phyloP scores from a whole-genome alignment of 2,113 vertebrate species.

The Halichoerus grypus region DNA sequence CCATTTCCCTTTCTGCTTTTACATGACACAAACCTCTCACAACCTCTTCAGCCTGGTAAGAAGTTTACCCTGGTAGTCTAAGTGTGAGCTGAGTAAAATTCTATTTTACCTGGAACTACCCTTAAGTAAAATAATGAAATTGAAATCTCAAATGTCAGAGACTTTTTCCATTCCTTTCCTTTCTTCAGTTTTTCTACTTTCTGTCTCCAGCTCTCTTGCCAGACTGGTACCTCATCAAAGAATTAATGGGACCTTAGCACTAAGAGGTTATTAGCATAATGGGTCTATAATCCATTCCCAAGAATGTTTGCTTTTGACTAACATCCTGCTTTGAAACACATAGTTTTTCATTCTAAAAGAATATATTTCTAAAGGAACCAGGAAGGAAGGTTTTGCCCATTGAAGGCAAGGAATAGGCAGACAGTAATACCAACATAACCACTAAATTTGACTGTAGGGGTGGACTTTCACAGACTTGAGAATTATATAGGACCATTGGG shows the following conservation, averaged over 20 bases:
- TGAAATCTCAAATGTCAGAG: neutral
- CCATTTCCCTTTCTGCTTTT: constrained; percentile 18
- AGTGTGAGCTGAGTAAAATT: neutral
- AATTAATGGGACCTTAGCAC: neutral
- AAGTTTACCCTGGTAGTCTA: neutral
- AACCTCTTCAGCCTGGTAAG: neutral
- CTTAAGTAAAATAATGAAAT: constrained; percentile 44
- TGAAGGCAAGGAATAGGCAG: neutral
- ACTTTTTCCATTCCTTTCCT: neutral
- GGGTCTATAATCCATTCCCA: neutral
- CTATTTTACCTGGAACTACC: neutral
- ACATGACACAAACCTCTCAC: neutral
- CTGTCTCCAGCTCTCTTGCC: neutral
- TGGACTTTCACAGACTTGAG: neutral
- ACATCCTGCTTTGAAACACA: constrained; percentile 37
- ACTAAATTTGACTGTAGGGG: neutral
- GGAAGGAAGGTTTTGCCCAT: neutral
- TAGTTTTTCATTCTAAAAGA: neutral
- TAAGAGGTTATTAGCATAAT: neutral
- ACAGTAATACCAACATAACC: neutral
- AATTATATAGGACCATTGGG: neutral
- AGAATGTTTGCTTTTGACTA: constrained; percentile 35
- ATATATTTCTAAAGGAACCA: constrained; percentile 24
- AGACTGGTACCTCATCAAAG: neutral
- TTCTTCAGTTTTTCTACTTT: neutral